Evolutionary conservation across 2,888 invertebrate species (phyloP).

Genomic region (Drosophila pegasa): DNA sequence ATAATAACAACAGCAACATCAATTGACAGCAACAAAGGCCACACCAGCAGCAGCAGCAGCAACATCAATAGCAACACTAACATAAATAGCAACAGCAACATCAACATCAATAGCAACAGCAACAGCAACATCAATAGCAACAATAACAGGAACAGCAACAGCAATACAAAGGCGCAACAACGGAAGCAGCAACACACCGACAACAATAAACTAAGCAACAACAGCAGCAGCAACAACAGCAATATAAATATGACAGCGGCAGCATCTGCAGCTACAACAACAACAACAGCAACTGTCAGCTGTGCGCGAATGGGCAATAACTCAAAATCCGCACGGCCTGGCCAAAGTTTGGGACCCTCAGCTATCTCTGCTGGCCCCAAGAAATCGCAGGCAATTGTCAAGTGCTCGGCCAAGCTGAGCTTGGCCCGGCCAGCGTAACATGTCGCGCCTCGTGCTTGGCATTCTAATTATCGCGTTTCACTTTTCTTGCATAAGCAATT

Average conservation of each 20-base stretch:
- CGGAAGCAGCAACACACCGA: neutral
- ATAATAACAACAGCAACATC: constrained; percentile 29
- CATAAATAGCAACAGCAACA: too few relatives aligned
- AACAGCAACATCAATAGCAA: neutral
- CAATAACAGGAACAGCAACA: neutral
- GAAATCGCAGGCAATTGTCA: constrained; percentile 49
- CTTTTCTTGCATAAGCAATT: constrained; percentile 47
- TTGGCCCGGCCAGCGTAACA: constrained; percentile 11
- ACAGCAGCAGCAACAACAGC: neutral
- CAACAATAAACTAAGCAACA: neutral
- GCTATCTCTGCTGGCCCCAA: constrained; percentile 27
- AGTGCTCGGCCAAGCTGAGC: constrained; percentile 28
- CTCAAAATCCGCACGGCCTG: constrained; percentile 52
- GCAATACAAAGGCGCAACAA: neutral
- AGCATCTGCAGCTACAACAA: constrained; percentile 9
- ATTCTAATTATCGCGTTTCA: constrained; percentile 73
- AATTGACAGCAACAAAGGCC: too few relatives aligned
- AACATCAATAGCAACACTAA: too few relatives aligned
- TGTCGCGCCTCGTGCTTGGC: constrained; percentile 57
- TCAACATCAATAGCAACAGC: neutral
- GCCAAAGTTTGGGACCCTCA: constrained; percentile 26
- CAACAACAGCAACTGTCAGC: constrained; percentile 56
- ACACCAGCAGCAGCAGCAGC: too few relatives aligned
- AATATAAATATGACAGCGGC: neutral
- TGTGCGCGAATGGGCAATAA: constrained; percentile 58